phyloP scores from a whole-genome alignment of 2,113 vertebrate genomes.

The Lichenostomus cassidix region DNA sequence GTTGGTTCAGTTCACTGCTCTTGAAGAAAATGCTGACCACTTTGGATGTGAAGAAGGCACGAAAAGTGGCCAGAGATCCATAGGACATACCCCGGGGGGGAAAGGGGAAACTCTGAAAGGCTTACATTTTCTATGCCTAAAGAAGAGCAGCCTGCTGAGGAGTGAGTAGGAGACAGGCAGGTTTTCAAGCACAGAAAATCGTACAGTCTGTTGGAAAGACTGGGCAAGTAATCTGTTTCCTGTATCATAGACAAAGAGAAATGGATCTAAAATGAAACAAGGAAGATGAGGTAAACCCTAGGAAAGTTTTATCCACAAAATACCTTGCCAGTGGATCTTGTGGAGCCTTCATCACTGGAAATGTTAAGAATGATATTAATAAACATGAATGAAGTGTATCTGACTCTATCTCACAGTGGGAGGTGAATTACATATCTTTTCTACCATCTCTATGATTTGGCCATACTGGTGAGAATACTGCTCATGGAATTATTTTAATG shows the following conservation, averaged over 20 bases:
- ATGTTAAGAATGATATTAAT: neutral
- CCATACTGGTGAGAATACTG: neutral
- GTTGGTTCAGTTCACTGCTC: neutral
- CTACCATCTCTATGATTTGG: neutral
- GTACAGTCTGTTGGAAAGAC: neutral
- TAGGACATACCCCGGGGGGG: neutral
- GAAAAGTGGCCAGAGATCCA: neutral
- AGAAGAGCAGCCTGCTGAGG: neutral
- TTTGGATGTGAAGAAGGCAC: neutral
- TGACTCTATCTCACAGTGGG: neutral
- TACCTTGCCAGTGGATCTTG: neutral
- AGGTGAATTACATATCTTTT: neutral
- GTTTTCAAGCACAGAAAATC: neutral
- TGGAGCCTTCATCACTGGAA: neutral
- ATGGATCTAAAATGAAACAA: neutral
- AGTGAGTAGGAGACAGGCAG: neutral
- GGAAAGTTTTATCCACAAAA: neutral
- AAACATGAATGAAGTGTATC: neutral
- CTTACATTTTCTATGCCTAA: neutral
- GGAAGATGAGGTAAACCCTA: neutral
- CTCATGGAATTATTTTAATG: neutral
- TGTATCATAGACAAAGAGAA: neutral
- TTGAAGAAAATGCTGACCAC: neutral
- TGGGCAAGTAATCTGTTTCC: neutral
- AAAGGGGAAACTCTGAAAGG: neutral